These are phyloP conservation scores for Thamnophis sirtalis DNA, from an alignment of 2,113 vertebrate genomes.

Conservation along the genomic window DNA sequence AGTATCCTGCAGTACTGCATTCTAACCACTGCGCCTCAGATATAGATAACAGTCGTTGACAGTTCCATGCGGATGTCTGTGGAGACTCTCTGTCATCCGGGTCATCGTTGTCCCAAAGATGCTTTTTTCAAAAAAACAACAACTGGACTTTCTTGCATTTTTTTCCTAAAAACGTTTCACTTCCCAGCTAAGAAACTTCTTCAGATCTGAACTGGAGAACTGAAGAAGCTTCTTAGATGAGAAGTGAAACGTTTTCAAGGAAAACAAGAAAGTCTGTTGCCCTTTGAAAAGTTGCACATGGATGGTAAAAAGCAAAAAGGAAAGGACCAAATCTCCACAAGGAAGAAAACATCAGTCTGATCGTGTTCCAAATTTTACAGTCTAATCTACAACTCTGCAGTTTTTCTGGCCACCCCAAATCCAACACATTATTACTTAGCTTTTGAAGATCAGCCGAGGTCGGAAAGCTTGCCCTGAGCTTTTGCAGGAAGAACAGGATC, in stretches of 20 bases:
- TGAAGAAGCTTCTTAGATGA: not conserved
- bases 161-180: not conserved
- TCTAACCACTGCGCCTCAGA: no score
- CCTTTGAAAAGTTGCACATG: not conserved
- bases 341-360: not conserved
- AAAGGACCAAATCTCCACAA: not conserved
- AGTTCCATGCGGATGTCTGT: no score
- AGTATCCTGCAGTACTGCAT: no score
- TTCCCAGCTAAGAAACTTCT: not conserved
- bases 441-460: not conserved
- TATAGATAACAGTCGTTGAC: no score
- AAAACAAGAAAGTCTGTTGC: not conserved
- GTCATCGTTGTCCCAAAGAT: not conserved
- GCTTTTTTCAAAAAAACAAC: not conserved
- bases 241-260: not conserved
- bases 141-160: not conserved
- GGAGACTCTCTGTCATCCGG: no score
- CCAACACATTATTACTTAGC: not conserved
- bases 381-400: not conserved
- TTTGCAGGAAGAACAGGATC: not conserved
- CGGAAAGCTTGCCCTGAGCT: not conserved
- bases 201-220: not conserved
- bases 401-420: not conserved
- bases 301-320: not conserved
- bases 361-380: not conserved